Percentiles rank a stretch among this genome's conserved stretches.
These are phyloP conservation scores for Oppia nitens DNA, from an alignment of 1,140 invertebrate genomes.

Conservation along the genomic window DNA sequence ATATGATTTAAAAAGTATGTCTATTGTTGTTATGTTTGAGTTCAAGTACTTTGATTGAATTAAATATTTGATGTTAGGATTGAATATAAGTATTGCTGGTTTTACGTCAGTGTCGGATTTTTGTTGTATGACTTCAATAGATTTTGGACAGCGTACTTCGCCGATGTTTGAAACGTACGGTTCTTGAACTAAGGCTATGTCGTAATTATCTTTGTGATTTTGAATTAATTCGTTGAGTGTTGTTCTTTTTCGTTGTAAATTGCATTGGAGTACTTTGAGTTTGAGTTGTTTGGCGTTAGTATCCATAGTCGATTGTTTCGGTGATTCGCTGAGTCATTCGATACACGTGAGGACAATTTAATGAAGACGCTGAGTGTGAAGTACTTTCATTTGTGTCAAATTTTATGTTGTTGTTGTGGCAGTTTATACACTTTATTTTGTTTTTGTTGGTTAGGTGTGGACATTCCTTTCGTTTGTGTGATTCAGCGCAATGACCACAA, in stretches of 20 bases:
- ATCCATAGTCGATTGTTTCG: background rate
- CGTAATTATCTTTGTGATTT: background rate
- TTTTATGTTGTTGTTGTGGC: background rate
- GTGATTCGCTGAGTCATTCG: background rate
- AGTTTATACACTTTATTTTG: background rate
- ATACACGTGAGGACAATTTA: background rate
- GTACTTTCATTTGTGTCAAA: background rate
- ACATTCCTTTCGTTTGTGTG: background rate
- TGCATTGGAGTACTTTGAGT: background rate
- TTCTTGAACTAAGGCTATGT: background rate
- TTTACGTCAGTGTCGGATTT: background rate
- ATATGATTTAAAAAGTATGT: background rate
- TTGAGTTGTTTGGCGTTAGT: background rate
- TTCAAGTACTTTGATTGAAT: background rate
- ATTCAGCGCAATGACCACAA: background rate
- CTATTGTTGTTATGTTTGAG: background rate
- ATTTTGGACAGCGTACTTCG: background rate
- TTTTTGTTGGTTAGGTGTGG: background rate
- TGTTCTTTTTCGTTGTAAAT: background rate
- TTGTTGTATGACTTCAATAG: background rate
- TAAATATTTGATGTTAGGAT: background rate
- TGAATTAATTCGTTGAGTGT: background rate
- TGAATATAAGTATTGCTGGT: background rate
- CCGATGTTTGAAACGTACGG: background rate
- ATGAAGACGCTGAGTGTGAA: background rate